Evolutionary conservation across 2,797 vertebrate genomes (phyloP).

Genomic region (Rousettus madagascariensis): DNA sequence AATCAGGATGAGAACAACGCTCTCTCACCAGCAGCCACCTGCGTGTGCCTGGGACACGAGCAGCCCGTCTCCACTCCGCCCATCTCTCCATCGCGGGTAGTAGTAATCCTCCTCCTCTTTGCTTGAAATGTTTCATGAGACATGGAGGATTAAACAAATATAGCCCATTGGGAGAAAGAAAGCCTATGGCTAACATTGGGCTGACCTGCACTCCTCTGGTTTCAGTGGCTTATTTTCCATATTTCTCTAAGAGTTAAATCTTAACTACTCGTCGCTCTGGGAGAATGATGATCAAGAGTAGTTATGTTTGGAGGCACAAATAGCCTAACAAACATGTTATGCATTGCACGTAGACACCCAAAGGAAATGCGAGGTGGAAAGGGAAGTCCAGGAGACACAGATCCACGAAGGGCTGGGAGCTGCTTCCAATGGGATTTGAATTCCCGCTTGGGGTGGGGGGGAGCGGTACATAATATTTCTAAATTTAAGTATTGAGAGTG

Average conservation of each 20-base stretch:
- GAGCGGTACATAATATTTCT: not conserved
- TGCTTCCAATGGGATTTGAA: not conserved
- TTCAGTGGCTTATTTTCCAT: not conserved
- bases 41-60: not conserved
- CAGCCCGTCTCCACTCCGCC: not conserved
- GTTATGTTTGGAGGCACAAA: not conserved
- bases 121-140: not conserved
- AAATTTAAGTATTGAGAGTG: not conserved
- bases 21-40: not conserved
- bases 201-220: constrained; percentile 24
- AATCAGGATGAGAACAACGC: not conserved
- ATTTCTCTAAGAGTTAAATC: constrained; percentile 47
- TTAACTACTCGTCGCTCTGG: constrained; percentile 50
- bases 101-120: not conserved
- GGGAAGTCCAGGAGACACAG: not conserved
- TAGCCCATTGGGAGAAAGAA: constrained; percentile 18
- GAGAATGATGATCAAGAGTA: constrained; percentile 49
- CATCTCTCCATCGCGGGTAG: not conserved
- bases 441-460: not conserved
- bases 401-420: not conserved
- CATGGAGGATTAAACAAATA: constrained; percentile 49
- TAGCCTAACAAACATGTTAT: not conserved
- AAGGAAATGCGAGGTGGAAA: not conserved
- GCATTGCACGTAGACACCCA: not conserved
- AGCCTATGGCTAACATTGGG: constrained; percentile 36